Evolutionary conservation across 2,797 vertebrate species (phyloP).

Genomic region (Coendou prehensilis): DNA sequence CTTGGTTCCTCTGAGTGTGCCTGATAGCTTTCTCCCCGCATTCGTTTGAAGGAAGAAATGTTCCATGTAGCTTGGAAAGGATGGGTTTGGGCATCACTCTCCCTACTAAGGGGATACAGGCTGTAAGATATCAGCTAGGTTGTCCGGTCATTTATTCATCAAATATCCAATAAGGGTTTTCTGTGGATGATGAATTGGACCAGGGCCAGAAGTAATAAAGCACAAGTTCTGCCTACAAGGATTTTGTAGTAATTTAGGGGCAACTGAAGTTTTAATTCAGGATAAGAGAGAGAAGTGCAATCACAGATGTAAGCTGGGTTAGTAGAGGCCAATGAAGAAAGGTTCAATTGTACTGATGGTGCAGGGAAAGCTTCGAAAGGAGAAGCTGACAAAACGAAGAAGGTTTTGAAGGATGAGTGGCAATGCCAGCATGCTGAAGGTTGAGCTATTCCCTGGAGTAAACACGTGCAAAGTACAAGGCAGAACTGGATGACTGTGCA

Average conservation of each 20-base stretch:
- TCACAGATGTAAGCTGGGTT: not conserved
- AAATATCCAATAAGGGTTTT: not conserved
- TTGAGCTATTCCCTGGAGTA: not conserved
- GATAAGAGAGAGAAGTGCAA: not conserved
- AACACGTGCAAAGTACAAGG: rapidly evolving
- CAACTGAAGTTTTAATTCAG: constrained; percentile 1
- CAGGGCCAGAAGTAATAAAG: constrained; percentile 19
- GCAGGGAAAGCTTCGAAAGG: not conserved
- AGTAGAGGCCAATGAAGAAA: not conserved
- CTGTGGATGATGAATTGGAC: not conserved
- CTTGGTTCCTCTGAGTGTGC: not conserved
- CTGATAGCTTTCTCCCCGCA: not conserved
- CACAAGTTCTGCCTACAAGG: not conserved
- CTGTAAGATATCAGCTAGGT: not conserved
- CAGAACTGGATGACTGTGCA: no score
- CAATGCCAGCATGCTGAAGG: not conserved
- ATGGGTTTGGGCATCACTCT: not conserved
- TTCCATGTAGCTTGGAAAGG: not conserved
- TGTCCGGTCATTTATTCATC: not conserved
- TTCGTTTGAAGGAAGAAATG: constrained; percentile 19
- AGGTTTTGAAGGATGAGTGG: not conserved
- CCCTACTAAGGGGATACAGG: not conserved
- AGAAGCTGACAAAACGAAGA: not conserved
- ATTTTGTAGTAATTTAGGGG: not conserved
- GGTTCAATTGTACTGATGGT: not conserved